Percentiles rank a stretch among this genome's conserved stretches.
These are phyloP conservation scores for Sitobion miscanthi DNA, from an alignment of 1,140 invertebrate genomes.

Conservation along the genomic window DNA sequence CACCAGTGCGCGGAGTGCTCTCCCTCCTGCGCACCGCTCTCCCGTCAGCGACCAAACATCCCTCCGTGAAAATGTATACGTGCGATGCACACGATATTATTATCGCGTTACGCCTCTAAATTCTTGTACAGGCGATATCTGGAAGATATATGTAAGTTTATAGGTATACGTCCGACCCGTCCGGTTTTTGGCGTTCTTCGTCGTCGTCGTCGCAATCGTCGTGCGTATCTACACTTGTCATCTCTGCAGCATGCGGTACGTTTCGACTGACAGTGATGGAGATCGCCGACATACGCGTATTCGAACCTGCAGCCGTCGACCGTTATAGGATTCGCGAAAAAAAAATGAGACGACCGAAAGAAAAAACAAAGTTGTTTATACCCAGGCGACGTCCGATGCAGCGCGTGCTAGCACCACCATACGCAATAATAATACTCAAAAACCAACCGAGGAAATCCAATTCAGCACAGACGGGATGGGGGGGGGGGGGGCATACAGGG, in stretches of 20 bases:
- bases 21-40: background rate
- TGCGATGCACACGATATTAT: background rate
- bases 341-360: background rate
- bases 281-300: background rate
- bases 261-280: constrained; percentile 24
- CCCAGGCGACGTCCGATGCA: background rate
- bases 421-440: background rate
- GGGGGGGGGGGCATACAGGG: background rate
- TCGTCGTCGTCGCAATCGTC: background rate
- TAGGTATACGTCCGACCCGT: background rate
- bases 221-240: background rate
- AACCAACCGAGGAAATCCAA: background rate
- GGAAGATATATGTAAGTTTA: background rate
- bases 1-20: background rate
- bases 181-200: background rate
- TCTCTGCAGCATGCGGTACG: background rate
- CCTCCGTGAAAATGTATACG: background rate
- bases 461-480: background rate
- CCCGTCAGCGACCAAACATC: background rate
- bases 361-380: background rate
- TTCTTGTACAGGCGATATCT: background rate
- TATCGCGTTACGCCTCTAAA: background rate
- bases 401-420: too few relatives aligned
- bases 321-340: background rate
- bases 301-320: background rate